Base-by-base conservation (phyloP, 2,113 vertebrate species). In the Anarrhichthys ocellatus region DNA sequence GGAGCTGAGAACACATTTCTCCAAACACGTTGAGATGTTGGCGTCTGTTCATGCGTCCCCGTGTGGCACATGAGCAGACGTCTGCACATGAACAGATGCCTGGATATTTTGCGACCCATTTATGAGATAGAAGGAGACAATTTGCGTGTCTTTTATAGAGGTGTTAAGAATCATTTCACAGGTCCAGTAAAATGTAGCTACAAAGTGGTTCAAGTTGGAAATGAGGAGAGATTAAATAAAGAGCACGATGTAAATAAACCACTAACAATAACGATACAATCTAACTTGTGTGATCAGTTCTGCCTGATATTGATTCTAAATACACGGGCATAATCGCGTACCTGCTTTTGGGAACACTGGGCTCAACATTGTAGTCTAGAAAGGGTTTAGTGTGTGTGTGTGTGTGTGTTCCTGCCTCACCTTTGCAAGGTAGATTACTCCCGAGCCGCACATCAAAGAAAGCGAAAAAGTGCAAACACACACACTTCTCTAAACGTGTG, bases 371-470 rank as follows among this genome's bases (percentile, higher is more conserved):
- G 36, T n/a, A 24, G 86, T 87, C 73, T 83, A 86, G 88, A 90
- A 82, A 0, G 80, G 59, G 38, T 86, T 83, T 83, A 86, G 44
- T 44, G 52, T 48, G 65, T 74, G 67, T 62, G 56, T 71, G 67
- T 76, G 74, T 65, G 78, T 76, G 76, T 73, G 42, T 42, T 69
- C 4, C 36, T 73, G 72, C 75, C 75, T 54, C 72, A 79, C 81
- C 71, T 87, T 72, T 75, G 65, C 62, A 36, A 72, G 82, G 82
- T 27, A 54, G 76, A 88, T 88, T 73, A 83, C 48, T 80, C 62
- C 48, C 71, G 65, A 83, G 69, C 81, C 66, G 65, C 64, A 86
- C 85, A 85, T 93, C 88, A 91, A 92, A 92, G 88, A 76, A 79
- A 75, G 24, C 1, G 4, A 78, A 86, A 83, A 82, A 81, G 46